These are phyloP conservation scores for Xestia sexstrigata DNA, from an alignment of 2,888 invertebrate species.

Conservation along the genomic window DNA sequence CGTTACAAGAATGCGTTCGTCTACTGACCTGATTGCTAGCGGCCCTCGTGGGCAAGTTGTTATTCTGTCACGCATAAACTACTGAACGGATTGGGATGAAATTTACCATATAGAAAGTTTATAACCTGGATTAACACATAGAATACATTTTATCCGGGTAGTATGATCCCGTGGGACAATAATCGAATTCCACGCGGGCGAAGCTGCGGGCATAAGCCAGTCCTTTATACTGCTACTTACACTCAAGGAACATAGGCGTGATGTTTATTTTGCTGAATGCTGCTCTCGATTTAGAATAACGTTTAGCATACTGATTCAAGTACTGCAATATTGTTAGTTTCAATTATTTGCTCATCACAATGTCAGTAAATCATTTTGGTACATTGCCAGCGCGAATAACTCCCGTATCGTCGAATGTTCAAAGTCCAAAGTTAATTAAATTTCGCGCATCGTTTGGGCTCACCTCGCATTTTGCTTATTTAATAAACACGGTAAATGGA, in stretches of 20 bases:
- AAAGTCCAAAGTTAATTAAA: constrained; percentile 25
- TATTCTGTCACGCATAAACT: too few relatives aligned
- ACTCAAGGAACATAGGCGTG: background rate
- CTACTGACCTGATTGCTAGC: too few relatives aligned
- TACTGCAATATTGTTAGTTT: background rate
- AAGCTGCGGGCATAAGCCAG: too few relatives aligned
- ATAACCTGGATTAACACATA: too few relatives aligned
- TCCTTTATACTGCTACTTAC: background rate
- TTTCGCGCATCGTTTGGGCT: constrained; percentile 3
- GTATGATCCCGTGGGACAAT: too few relatives aligned
- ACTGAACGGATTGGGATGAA: too few relatives aligned
- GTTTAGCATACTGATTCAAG: constrained; percentile 3
- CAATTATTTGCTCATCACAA: background rate
- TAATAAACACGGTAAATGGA: constrained; percentile 29
- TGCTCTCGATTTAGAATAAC: background rate
- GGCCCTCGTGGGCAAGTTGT: too few relatives aligned
- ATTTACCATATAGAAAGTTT: too few relatives aligned
- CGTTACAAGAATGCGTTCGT: too few relatives aligned
- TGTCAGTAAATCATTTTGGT: constrained; percentile 24
- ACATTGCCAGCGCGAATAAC: constrained; percentile 9
- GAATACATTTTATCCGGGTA: too few relatives aligned
- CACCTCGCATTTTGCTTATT: constrained; percentile 33
- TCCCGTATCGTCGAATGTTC: constrained; percentile 19
- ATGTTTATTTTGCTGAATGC: background rate
- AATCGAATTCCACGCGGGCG: too few relatives aligned